phyloP scores from a whole-genome alignment of 2,113 vertebrate genomes.

The Riparia riparia region DNA sequence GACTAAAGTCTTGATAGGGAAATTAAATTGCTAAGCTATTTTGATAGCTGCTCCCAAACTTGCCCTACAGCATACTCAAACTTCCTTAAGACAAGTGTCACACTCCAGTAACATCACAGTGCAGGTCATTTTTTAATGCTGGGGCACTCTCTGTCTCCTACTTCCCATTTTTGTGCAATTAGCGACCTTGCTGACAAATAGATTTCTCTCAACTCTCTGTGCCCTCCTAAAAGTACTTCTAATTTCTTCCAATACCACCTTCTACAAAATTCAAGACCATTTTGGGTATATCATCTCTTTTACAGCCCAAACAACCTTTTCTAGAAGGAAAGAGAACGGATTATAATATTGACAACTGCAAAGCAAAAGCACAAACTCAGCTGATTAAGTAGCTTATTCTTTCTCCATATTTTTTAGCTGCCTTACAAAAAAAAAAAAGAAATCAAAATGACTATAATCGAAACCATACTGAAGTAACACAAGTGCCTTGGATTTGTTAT shows the following conservation, averaged over 20 bases:
- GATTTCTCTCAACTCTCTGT: neutral
- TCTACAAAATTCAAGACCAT: neutral
- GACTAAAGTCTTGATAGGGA: neutral
- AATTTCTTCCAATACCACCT: neutral
- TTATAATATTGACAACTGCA: neutral
- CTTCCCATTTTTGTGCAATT: neutral
- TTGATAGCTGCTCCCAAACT: neutral
- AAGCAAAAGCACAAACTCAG: neutral
- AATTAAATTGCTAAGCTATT: neutral
- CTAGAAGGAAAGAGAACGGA: neutral
- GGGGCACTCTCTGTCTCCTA: neutral
- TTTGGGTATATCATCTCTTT: neutral
- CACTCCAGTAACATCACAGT: neutral
- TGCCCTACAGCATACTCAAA: neutral
- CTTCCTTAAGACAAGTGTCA: neutral
- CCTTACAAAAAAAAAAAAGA: neutral
- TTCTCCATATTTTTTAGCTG: neutral
- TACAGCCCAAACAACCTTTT: neutral
- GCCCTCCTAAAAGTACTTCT: neutral
- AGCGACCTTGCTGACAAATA: neutral
- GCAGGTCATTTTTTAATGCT: neutral
- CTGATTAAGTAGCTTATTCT: neutral
- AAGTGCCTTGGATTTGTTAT: neutral
- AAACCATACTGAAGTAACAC: neutral
- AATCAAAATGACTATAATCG: neutral